A percentile compares a stretch with the other conserved stretches of the same genome.
Evolutionary conservation across 2,888 invertebrate species (phyloP).

Genomic region (Plebejus anna): DNA sequence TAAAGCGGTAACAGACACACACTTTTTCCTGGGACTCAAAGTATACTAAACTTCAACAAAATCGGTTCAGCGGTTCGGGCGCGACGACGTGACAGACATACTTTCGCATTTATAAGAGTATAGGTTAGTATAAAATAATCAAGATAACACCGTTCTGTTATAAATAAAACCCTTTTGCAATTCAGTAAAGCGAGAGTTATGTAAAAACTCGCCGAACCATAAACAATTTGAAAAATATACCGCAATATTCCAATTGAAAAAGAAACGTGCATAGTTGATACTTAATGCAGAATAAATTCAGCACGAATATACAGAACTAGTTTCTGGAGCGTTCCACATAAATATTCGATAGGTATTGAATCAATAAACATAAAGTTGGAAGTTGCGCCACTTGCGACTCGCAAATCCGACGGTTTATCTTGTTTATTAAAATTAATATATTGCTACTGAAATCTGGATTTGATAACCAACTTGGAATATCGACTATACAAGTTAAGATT

Average conservation of each 20-base stretch:
- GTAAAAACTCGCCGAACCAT: neutral
- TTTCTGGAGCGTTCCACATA: slow-evolving; percentile 38
- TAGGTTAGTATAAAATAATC: no score
- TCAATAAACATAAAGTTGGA: slow-evolving; percentile 40
- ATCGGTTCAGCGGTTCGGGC: no score
- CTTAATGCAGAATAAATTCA: slow-evolving; percentile 30
- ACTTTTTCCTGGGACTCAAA: no score
- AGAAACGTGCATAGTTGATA: slow-evolving; percentile 7
- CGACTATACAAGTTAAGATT: no score
- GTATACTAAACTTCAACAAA: no score
- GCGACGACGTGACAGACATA: no score
- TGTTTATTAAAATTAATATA: slow-evolving; percentile 27
- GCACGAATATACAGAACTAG: slow-evolving; percentile 34
- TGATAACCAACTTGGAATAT: neutral
- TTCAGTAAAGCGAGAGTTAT: no score
- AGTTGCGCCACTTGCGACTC: slow-evolving; percentile 20
- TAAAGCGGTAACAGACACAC: no score
- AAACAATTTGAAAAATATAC: neutral
- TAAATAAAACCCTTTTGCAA: no score
- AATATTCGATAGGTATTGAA: slow-evolving; percentile 40
- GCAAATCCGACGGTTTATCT: slow-evolving; percentile 25
- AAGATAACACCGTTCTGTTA: no score
- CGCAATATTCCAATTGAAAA: slow-evolving; percentile 8
- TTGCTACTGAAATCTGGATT: neutral
- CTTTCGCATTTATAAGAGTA: no score